Evolutionary conservation across 37 sponge, comb jelly and placozoan species (phyloP).

Genomic region (Ephydatia muelleri): DNA sequence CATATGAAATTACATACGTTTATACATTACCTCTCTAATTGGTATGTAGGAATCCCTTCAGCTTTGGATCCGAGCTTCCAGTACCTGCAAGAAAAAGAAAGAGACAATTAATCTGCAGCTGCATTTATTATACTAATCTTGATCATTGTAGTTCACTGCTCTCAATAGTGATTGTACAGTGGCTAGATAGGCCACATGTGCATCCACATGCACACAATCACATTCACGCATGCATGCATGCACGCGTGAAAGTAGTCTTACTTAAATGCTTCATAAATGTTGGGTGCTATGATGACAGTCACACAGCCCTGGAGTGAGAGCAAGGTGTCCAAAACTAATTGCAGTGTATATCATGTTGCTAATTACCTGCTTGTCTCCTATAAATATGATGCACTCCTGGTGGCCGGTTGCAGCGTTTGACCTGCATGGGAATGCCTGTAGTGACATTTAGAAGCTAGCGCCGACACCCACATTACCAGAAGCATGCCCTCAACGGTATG

Average conservation of each 20-base stretch:
- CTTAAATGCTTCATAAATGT: constrained; percentile 82
- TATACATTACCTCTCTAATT: background rate
- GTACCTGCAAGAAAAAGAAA: constrained; percentile 37
- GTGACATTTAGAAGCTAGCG: too few species aligned
- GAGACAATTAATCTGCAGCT: too few species aligned
- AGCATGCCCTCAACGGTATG: constrained; percentile 80
- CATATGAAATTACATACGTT: too few species aligned
- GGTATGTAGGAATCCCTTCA: constrained; percentile 63
- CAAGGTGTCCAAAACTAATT: background rate
- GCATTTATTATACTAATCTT: too few species aligned
- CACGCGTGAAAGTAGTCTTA: constrained; percentile 5
- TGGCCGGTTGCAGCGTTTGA: constrained; percentile 32
- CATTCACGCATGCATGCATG: background rate
- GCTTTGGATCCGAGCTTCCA: constrained; percentile 70
- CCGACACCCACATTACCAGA: constrained; percentile 65
- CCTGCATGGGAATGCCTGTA: too few species aligned
- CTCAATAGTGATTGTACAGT: background rate
- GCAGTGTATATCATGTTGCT: background rate
- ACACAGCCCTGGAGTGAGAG: constrained; percentile 62
- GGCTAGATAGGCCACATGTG: background rate
- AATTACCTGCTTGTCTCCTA: constrained; percentile 82
- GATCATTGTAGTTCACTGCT: too few species aligned
- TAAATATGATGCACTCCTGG: constrained; percentile 54
- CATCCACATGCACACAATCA: background rate
- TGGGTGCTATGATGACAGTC: constrained; percentile 63